phyloP scores from a whole-genome alignment of 2,888 invertebrate species.

The Watsonalla cultraria region DNA sequence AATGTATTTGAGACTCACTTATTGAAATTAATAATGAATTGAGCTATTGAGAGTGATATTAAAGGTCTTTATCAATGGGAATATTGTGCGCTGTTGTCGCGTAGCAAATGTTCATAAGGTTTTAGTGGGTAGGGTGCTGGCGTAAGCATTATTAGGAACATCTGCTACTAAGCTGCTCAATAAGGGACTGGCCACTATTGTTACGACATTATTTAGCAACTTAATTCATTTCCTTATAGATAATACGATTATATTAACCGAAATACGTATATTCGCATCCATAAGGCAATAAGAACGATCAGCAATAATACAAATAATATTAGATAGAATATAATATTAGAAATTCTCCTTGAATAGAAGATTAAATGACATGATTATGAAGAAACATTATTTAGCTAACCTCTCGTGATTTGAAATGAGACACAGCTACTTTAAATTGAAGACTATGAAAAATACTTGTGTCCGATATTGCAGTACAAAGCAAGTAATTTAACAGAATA shows the following conservation, averaged over 20 bases:
- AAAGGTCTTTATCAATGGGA: slow-evolving; percentile 28
- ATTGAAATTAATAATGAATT: slow-evolving; percentile 15
- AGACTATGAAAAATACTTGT: neutral
- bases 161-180: slow-evolving; percentile 13
- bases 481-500: slow-evolving; percentile 56
- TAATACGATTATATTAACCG: slow-evolving; percentile 1
- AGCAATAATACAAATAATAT: neutral
- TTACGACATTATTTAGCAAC: slow-evolving; percentile 1
- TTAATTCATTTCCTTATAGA: slow-evolving; percentile 1
- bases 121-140: slow-evolving; percentile 12
- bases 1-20: slow-evolving; percentile 8
- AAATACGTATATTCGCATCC: neutral
- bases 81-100: slow-evolving; percentile 20
- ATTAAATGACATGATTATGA: no score
- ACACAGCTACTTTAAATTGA: neutral
- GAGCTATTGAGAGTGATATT: slow-evolving; percentile 21
- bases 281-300: neutral
- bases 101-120: slow-evolving; percentile 17
- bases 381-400: no score
- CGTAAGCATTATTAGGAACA: slow-evolving; percentile 6
- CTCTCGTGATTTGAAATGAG: no score
- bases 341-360: no score
- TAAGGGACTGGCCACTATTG: slow-evolving; percentile 5
- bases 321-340: no score
- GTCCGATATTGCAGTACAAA: slow-evolving; percentile 41